Conservation (phyloP, 2,797 vertebrate species). For the Corythornis leucogaster region DNA sequence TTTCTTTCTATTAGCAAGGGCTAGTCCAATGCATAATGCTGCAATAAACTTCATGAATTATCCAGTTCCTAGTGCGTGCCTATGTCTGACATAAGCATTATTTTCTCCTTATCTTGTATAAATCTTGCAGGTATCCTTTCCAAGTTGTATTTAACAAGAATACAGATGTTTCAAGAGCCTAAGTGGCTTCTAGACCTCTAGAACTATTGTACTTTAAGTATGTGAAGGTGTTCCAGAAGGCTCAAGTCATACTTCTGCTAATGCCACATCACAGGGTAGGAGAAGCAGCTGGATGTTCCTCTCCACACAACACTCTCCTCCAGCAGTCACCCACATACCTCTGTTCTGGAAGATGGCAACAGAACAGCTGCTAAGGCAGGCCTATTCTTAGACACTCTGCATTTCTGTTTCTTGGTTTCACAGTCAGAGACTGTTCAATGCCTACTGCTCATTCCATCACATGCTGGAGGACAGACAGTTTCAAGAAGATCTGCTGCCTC, state of each 20-base stretch:
- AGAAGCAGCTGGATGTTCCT: slow-evolving; percentile 10
- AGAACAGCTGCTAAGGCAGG: neutral
- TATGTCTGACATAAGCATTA: neutral
- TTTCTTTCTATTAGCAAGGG: neutral
- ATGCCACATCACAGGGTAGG: neutral
- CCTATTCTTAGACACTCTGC: slow-evolving; percentile 5
- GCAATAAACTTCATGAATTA: neutral
- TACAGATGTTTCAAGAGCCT: neutral
- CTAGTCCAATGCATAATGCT: neutral
- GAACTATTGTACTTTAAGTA: neutral
- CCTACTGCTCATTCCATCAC: neutral
- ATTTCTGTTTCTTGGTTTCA: slow-evolving; percentile 22
- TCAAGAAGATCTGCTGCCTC: neutral
- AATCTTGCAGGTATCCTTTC: neutral
- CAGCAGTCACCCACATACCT: neutral
- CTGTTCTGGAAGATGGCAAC: neutral
- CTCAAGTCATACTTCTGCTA: neutral
- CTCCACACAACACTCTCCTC: neutral
- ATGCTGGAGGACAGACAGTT: neutral
- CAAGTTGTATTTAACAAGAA: neutral
- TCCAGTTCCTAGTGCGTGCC: neutral
- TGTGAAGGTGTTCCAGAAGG: neutral
- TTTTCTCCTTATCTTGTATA: neutral
- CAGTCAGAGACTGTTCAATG: neutral
- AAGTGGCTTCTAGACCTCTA: neutral